Evolutionary conservation across 37 sponge, comb jelly and placozoan species (phyloP).

Genomic region (Theonella swinhoei): DNA sequence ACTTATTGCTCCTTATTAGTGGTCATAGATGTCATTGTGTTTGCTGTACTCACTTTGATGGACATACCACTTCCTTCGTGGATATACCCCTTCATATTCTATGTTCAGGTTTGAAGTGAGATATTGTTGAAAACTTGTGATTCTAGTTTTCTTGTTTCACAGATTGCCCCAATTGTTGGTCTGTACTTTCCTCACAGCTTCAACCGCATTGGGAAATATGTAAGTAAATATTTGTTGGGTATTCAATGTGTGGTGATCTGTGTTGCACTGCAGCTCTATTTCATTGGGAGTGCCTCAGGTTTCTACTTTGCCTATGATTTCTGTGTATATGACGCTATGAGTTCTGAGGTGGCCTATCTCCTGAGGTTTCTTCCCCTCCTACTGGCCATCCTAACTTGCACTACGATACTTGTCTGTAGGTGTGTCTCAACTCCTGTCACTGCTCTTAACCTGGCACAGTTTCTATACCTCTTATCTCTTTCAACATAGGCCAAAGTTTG

Average conservation of each 20-base stretch:
- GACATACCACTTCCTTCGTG: constrained; percentile 10
- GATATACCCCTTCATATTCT: constrained; percentile 48
- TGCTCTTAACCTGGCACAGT: too few relatives aligned
- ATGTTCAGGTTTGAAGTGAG: constrained; percentile 60
- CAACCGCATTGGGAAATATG: constrained; percentile 32
- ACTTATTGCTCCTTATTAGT: not conserved
- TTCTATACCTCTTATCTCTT: too few relatives aligned
- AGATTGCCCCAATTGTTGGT: constrained; percentile 48
- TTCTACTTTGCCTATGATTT: constrained; percentile 81
- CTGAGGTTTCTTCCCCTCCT: constrained; percentile 53
- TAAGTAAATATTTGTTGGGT: constrained; percentile 34
- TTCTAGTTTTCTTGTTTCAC: not conserved
- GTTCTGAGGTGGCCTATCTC: constrained; percentile 54
- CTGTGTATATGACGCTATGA: constrained; percentile 57
- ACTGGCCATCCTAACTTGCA: constrained; percentile 31
- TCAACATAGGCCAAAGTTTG: not conserved
- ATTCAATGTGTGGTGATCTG: too few relatives aligned
- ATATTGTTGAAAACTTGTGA: too few relatives aligned
- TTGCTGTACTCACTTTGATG: not conserved
- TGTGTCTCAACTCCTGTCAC: too few relatives aligned
- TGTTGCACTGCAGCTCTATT: constrained; percentile 63
- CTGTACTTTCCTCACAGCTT: constrained; percentile 50
- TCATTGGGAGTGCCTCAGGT: constrained; percentile 47
- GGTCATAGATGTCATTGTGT: constrained; percentile 6
- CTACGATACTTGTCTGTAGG: constrained; percentile 21